phyloP scores from a whole-genome alignment of 2,888 invertebrate species.

The Drosophila heteroneura region DNA sequence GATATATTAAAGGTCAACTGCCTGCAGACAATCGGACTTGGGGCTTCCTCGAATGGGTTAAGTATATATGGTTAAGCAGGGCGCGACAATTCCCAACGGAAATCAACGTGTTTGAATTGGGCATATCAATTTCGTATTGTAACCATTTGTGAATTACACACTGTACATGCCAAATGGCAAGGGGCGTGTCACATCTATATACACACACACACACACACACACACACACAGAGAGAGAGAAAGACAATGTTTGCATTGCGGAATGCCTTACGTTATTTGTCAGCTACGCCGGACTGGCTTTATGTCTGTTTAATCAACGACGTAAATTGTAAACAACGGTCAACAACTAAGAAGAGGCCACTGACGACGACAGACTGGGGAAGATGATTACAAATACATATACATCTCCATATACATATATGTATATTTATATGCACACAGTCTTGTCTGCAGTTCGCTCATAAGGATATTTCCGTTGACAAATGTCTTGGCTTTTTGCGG shows the following conservation, averaged over 20 bases:
- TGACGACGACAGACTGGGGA: not conserved
- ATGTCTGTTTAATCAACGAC: constrained; percentile 75
- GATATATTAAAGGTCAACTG: constrained; percentile 57
- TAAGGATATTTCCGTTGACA: constrained; percentile 50
- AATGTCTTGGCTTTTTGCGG: constrained; percentile 76
- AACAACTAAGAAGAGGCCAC: constrained; percentile 45
- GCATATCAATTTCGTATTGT: constrained; percentile 68
- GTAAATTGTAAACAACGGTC: constrained; percentile 73
- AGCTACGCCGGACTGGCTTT: constrained; percentile 55
- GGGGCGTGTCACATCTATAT: constrained; percentile 29
- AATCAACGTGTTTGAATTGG: constrained; percentile 80
- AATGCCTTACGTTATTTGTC: constrained; percentile 57
- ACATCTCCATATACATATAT: not conserved
- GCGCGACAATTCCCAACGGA: constrained; percentile 73
- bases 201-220: not conserved
- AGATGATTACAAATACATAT: constrained; percentile 15
- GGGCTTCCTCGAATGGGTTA: constrained; percentile 51
- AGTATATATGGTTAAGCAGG: constrained; percentile 40
- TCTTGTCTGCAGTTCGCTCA: constrained; percentile 7
- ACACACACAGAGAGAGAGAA: constrained; percentile 1
- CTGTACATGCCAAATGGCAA: constrained; percentile 22
- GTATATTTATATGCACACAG: not conserved
- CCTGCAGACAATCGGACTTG: constrained; percentile 56
- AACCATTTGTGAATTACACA: constrained; percentile 34
- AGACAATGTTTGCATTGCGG: constrained; percentile 49